Base-by-base conservation (phyloP, 2,113 vertebrate genomes). In the Campylomormyrus numenius region DNA sequence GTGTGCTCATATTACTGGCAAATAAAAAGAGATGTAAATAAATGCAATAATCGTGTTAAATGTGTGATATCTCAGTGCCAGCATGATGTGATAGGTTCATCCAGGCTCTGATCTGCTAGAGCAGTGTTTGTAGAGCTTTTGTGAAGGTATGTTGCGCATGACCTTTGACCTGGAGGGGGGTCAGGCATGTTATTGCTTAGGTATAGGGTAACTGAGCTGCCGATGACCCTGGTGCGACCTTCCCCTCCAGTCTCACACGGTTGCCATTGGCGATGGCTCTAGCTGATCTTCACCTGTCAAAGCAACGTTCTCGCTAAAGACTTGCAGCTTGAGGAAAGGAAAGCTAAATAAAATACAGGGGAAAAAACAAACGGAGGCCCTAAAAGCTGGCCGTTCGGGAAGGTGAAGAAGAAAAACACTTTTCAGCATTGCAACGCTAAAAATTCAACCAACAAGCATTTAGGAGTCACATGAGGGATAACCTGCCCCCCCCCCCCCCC, bases 251-350 rank as follows among this genome's bases (percentile, higher is more conserved):
- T 94, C 93, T 93, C 93, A 94, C 92, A 92, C 89, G 91, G 94
- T 94, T 94, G 94, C 94, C 94, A 95, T 93, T 94, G 91, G 94
- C 89, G 89, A 95, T 92, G 94, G 90, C 93, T 94, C 93, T 21
- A 52, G 93, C 92, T 94, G 95, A 96, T 95, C 96, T 94, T 94
- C 95, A 95, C 94, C 95, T 96, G 95, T 96, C 96, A 96, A 96
- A 96, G 94, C 95, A 96, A 95, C 93, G 94, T 92, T 93, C 92
- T 31, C 91, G 93, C 93, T 94, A 94, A 95, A 96, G 94, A 94
- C 92, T 92, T 93, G 92, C 94, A 95, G 94, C 93, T 95, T 94
- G 91, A 93, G 90, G 89, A 91, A 86, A 91, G 90, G 92, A 93
- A 94, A 95, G 90, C 91, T 95, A 94, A 95, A 93, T 93, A 94